Evolutionary conservation across 2,888 invertebrate genomes (phyloP).

Genomic region (Cremastobaeus sp.): DNA sequence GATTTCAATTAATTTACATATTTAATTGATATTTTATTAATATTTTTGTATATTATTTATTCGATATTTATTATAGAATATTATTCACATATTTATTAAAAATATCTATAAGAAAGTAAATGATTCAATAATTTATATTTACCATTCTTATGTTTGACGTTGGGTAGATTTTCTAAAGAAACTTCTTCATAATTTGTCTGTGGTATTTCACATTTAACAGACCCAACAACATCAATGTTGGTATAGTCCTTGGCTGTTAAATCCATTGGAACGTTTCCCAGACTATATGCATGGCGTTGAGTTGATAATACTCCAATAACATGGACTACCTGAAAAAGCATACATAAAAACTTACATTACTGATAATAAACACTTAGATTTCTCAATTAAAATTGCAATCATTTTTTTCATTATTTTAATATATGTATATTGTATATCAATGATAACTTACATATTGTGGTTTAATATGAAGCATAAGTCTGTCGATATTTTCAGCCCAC

Average conservation of each 20-base stretch:
- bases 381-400: background rate
- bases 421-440: background rate
- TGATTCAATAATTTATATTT: too few species aligned
- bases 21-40: too few species aligned
- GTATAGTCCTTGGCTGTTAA: background rate
- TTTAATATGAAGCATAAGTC: background rate
- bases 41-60: too few species aligned
- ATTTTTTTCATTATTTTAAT: too few species aligned
- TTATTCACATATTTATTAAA: too few species aligned
- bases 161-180: too few species aligned
- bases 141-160: too few species aligned
- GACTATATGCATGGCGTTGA: background rate
- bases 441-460: background rate
- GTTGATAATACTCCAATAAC: background rate
- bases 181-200: too few species aligned
- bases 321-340: background rate
- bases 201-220: too few species aligned
- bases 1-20: too few species aligned
- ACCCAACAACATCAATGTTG: background rate
- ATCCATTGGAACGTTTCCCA: background rate
- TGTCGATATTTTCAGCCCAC: background rate
- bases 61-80: too few species aligned
- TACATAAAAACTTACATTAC: background rate
- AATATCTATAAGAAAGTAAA: too few species aligned
- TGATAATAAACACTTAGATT: background rate